Conservation (phyloP, 2,888 invertebrate genomes). For the Trypoxylon attenuatum region DNA sequence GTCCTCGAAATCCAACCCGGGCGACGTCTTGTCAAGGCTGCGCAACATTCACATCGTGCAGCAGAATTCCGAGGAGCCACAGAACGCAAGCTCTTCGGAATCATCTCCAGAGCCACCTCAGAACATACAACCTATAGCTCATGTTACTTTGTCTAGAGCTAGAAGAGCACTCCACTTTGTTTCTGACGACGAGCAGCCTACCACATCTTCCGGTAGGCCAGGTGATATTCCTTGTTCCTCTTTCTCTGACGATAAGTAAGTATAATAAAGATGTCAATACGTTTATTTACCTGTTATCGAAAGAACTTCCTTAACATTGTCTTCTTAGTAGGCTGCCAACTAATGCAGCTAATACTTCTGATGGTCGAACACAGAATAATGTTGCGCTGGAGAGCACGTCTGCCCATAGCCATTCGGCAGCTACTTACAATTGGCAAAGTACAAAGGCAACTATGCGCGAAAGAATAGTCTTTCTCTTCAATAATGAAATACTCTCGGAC, state of each 20-base stretch:
- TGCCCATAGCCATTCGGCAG: conserved; percentile 41
- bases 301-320: conserved; percentile 1
- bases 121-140: conserved; percentile 60
- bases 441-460: conserved; percentile 86
- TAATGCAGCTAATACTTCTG: conserved; percentile 62
- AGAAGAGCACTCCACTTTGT: conserved; percentile 62
- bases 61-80: conserved; percentile 46
- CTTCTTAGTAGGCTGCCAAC: conserved; percentile 62
- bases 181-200: conserved; percentile 63
- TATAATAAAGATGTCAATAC: neutral
- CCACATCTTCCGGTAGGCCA: conserved; percentile 50
- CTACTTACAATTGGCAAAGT: conserved; percentile 82
- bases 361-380: conserved; percentile 57
- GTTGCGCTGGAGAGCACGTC: conserved; percentile 54
- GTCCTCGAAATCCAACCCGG: conserved; percentile 61
- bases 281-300: neutral
- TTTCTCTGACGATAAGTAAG: conserved; percentile 60
- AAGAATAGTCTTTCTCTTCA: conserved; percentile 82
- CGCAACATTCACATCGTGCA: conserved; percentile 56
- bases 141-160: conserved; percentile 59
- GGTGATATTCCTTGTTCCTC: conserved; percentile 58
- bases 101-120: conserved; percentile 57
- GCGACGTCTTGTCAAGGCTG: conserved; percentile 57
- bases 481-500: conserved; percentile 82
- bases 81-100: conserved; percentile 28